phyloP scores from a whole-genome alignment of 1,140 invertebrate genomes.

The Drosophila parabipectinata region DNA sequence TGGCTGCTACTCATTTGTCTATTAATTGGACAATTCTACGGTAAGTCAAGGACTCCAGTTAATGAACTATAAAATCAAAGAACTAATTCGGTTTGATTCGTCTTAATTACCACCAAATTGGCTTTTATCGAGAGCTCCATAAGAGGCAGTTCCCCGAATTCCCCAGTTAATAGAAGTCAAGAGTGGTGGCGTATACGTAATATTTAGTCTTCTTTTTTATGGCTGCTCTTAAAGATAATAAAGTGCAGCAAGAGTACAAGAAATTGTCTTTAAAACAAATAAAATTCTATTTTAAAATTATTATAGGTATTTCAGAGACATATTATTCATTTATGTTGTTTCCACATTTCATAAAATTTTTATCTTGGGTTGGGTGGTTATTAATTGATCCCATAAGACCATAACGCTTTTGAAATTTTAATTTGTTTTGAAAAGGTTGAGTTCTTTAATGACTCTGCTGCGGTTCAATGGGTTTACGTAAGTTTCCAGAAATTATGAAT shows the following conservation, averaged over 20 bases:
- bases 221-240: slow-evolving; percentile 28
- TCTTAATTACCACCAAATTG: slow-evolving; percentile 22
- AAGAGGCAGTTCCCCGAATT: neutral
- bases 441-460: neutral
- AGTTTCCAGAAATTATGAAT: slow-evolving; percentile 63
- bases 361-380: neutral
- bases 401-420: neutral
- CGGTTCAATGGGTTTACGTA: slow-evolving; percentile 57
- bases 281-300: too few species aligned
- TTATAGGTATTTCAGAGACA: too few species aligned
- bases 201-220: slow-evolving; percentile 30
- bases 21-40: slow-evolving; percentile 60
- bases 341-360: neutral
- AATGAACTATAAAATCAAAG: slow-evolving; percentile 38
- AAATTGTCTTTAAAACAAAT: too few species aligned
- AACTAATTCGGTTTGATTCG: slow-evolving; percentile 22
- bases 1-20: slow-evolving; percentile 66
- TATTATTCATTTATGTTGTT: neutral
- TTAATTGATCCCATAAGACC: slow-evolving; percentile 4
- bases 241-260: neutral
- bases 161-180: neutral
- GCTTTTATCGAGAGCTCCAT: slow-evolving; percentile 2
- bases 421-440: neutral
- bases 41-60: slow-evolving; percentile 57
- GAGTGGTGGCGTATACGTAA: slow-evolving; percentile 25